These are phyloP conservation scores for Percopsis omiscomaycus DNA, from an alignment of 2,797 vertebrate species.

Conservation along the genomic window DNA sequence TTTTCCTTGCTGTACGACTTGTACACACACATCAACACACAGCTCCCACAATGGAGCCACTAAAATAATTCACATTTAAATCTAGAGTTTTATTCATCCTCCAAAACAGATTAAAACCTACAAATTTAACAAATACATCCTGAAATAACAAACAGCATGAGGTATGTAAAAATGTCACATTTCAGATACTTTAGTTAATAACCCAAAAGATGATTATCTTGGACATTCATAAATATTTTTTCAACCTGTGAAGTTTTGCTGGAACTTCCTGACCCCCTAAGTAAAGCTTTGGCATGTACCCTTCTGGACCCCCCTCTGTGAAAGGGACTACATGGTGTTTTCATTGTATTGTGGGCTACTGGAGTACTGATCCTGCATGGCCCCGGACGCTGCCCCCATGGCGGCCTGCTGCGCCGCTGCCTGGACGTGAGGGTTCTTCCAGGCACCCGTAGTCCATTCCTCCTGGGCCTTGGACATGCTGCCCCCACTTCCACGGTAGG, in stretches of 20 bases:
- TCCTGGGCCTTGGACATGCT: constrained; percentile 97
- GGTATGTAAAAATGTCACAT: constrained; percentile 10
- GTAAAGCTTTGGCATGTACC: constrained; percentile 41
- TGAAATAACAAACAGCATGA: constrained; percentile 8
- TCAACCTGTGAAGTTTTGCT: neutral
- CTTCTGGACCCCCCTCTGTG: constrained; percentile 10
- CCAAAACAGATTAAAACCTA: constrained; percentile 9
- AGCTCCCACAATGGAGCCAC: constrained; percentile 15
- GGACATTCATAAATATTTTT: neutral
- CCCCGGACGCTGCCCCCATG: constrained; percentile 85
- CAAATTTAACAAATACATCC: constrained; percentile 24
- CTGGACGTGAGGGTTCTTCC: constrained; percentile 96
- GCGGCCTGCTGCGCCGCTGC: constrained; percentile 89
- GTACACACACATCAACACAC: constrained; percentile 8
- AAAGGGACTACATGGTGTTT: constrained; percentile 64
- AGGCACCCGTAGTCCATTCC: constrained; percentile 93
- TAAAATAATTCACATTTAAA: constrained; percentile 33
- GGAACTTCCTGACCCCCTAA: neutral
- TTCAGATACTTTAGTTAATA: constrained; percentile 4
- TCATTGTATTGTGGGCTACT: constrained; percentile 61
- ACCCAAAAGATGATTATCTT: neutral
- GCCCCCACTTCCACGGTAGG: constrained; percentile 91
- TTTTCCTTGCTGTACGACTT: constrained; percentile 20
- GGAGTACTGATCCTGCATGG: constrained; percentile 83
- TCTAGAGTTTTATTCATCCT: constrained; percentile 30